These are phyloP conservation scores for Drosophila mojavensis DNA, from an alignment of 1,140 invertebrate species.

Conservation along the genomic window DNA sequence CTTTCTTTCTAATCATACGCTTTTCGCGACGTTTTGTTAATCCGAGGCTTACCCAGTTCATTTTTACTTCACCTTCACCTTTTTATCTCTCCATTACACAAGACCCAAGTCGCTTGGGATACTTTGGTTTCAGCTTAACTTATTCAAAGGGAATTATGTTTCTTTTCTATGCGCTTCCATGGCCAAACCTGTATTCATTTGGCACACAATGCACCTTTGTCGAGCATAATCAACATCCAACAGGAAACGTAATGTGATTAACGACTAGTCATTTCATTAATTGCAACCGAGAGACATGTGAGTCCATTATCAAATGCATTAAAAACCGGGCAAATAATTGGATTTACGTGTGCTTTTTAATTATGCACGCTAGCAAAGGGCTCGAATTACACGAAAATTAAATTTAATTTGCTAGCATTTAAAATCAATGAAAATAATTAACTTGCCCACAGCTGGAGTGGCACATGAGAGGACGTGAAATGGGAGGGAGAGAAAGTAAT, in stretches of 20 bases:
- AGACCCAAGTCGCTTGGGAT: no score
- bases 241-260: not conserved
- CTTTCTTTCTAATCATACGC: no score
- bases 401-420: conserved; percentile 33
- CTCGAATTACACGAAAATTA: conserved; percentile 32
- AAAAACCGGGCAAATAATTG: conserved; percentile 1
- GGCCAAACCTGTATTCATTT: not conserved
- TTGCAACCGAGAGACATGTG: conserved; percentile 11
- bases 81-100: no score
- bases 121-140: no score
- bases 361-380: conserved; percentile 21
- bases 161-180: no score
- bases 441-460: conserved; percentile 8
- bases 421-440: conserved; percentile 58
- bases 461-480: conserved; percentile 27
- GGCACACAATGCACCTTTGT: no score
- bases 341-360: conserved; percentile 19
- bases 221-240: no score
- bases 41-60: no score
- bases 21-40: no score
- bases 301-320: conserved; percentile 8
- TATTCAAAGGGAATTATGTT: no score
- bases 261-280: conserved; percentile 31
- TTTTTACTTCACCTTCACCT: no score
- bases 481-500: conserved; percentile 27